Evolutionary conservation across 2,113 vertebrate species (phyloP).

Genomic region (Brachyistius frenatus): DNA sequence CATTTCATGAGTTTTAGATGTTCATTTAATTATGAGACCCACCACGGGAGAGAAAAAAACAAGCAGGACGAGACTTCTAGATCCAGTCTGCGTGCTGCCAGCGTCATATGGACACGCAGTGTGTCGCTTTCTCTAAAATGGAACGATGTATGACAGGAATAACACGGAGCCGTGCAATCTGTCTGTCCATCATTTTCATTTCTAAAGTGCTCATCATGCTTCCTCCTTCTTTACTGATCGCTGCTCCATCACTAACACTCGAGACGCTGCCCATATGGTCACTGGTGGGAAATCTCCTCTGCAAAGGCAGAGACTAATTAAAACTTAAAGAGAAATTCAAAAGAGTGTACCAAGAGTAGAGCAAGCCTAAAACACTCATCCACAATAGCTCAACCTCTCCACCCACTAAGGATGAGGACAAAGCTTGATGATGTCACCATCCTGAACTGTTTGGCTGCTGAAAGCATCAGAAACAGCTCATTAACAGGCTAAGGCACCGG

Average conservation of each 20-base stretch:
- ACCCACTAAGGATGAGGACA: too few species aligned
- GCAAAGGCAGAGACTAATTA: constrained; percentile 42
- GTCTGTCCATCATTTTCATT: background rate
- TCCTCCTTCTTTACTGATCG: background rate
- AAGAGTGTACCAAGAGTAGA: constrained; percentile 15
- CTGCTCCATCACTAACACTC: background rate
- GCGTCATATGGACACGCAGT: background rate
- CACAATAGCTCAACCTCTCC: background rate
- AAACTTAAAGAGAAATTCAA: constrained; percentile 36
- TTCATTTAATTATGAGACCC: too few species aligned
- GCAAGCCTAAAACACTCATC: background rate
- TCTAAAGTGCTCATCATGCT: background rate
- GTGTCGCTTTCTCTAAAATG: background rate
- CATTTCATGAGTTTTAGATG: too few species aligned
- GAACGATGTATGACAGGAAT: too few species aligned
- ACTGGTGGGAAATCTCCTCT: constrained; percentile 36
- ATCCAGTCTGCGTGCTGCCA: background rate
- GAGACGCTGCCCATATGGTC: constrained; percentile 32
- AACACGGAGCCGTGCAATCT: background rate
- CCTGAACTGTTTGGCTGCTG: too few species aligned
- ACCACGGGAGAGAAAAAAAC: background rate
- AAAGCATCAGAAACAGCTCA: too few species aligned
- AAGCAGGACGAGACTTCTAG: background rate
- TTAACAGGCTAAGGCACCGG: too few species aligned
- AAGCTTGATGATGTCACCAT: too few species aligned